Evolutionary conservation across 2,888 invertebrate species (phyloP).

Genomic region (Harpalus rufipes): DNA sequence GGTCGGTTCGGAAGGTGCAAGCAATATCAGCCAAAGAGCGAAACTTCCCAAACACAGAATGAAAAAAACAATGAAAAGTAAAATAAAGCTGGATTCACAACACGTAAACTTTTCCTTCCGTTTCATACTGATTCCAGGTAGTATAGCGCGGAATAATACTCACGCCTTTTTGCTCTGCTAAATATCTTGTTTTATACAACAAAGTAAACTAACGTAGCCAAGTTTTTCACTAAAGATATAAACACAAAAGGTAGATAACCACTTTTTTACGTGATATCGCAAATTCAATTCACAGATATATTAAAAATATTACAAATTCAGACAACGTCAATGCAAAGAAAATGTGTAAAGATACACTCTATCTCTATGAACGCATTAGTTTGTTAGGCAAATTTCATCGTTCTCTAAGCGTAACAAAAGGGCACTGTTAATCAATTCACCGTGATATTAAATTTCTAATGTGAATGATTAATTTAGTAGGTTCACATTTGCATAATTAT

Average conservation of each 20-base stretch:
- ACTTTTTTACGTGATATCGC: neutral
- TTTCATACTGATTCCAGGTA: constrained; percentile 49
- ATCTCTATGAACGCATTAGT: no score
- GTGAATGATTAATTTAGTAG: constrained; percentile 22
- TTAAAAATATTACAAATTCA: neutral
- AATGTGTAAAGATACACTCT: no score
- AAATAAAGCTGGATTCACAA: constrained; percentile 48
- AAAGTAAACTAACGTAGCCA: neutral
- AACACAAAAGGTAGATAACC: neutral
- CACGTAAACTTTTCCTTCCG: constrained; percentile 49
- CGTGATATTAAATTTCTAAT: constrained; percentile 26
- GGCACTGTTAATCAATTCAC: neutral
- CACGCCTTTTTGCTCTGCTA: constrained; percentile 35
- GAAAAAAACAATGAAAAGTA: constrained; percentile 39
- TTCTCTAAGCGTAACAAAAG: neutral
- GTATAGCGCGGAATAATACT: constrained; percentile 29
- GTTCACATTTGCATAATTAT: constrained; percentile 21
- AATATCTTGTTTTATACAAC: constrained; percentile 39
- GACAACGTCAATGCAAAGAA: neutral
- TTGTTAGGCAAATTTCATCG: neutral
- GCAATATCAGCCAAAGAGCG: constrained; percentile 28
- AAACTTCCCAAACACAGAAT: constrained; percentile 37
- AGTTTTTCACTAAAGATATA: constrained; percentile 6
- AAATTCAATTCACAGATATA: neutral
- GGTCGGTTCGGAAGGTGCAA: neutral